Base-by-base conservation (phyloP, 2,888 invertebrate species). In the Nasonia oneida region DNA sequence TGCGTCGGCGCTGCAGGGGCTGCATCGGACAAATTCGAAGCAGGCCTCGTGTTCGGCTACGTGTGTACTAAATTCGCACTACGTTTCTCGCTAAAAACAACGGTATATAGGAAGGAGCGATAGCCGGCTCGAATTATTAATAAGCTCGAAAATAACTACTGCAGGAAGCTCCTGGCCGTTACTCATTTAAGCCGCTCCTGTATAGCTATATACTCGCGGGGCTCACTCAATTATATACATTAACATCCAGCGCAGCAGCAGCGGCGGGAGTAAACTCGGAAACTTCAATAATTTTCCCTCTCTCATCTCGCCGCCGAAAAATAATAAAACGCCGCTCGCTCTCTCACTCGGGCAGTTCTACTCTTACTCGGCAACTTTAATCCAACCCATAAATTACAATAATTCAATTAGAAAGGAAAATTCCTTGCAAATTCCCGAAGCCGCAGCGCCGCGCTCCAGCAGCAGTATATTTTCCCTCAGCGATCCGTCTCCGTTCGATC, bases 341-440 rank as follows among this genome's bases (percentile, higher is more conserved):
- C 42, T 42, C 42, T 42, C 10, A 6, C 8, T 42, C 10, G 37
- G 37, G 37, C 37, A 37, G 37, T 50, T 29, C 10, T 18, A 50
- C 57, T 57, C 57, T 57, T 57, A 57, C 57, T 57, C 57, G 57
- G 57, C n/a, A 86, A 86, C 37, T 83, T 86, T 82, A 80, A 83
- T 83, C 80, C 61, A 37, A 75, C 50, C 64, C 84, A 84, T 86
- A 86, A 86, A 86, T 86, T 84, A 84, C 84, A 84, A 86, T 86
- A 82, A 86, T 86, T 86, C 82, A 86, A 86, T 86, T 84, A 79
- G 81, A 84, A 82, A 71, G 78, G 74, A 76, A 81, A 86, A 84
- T 80, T 81, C 74, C 67, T 78, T 53, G 78, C 53, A 73, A 78
- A 82, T 82, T 82, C 74, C 74, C 73, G 74, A 74, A 74, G 78